phyloP scores from a whole-genome alignment of 35 echinoderm and acorn worm species.

The Amphiura filiformis region DNA sequence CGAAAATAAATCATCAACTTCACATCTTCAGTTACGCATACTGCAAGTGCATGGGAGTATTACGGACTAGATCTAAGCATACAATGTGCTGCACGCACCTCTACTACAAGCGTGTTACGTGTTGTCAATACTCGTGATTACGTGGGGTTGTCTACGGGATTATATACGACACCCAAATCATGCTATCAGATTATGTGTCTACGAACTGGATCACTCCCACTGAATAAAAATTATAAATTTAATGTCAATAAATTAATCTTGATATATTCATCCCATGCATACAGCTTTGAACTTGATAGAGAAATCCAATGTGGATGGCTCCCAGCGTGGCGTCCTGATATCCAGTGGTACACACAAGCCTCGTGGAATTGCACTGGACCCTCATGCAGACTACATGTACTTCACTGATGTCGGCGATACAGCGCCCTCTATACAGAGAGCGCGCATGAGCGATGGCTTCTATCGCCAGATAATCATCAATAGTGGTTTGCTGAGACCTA shows the following conservation, averaged over 20 bases:
- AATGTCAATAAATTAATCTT: neutral
- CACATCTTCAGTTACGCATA: no score
- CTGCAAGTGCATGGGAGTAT: no score
- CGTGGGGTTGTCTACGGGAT: no score
- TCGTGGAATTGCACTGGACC: constrained; percentile 26
- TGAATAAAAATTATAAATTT: neutral
- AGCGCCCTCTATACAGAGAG: constrained; percentile 18
- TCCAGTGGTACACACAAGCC: neutral
- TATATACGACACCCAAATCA: neutral
- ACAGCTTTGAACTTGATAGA: constrained; percentile 2
- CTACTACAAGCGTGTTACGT: no score
- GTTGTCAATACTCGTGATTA: no score
- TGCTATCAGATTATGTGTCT: no score
- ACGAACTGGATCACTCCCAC: neutral
- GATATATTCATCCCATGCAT: neutral
- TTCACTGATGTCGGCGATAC: constrained; percentile 21
- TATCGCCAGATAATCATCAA: neutral
- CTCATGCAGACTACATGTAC: constrained; percentile 31
- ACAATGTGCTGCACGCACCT: no score
- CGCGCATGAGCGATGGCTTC: constrained; percentile 16
- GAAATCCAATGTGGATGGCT: neutral
- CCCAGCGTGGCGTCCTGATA: neutral
- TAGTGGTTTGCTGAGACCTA: neutral
- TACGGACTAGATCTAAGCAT: no score
- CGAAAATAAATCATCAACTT: no score